Evolutionary conservation across 2,888 invertebrate genomes (phyloP).

Genomic region (Andrena flavipes): DNA sequence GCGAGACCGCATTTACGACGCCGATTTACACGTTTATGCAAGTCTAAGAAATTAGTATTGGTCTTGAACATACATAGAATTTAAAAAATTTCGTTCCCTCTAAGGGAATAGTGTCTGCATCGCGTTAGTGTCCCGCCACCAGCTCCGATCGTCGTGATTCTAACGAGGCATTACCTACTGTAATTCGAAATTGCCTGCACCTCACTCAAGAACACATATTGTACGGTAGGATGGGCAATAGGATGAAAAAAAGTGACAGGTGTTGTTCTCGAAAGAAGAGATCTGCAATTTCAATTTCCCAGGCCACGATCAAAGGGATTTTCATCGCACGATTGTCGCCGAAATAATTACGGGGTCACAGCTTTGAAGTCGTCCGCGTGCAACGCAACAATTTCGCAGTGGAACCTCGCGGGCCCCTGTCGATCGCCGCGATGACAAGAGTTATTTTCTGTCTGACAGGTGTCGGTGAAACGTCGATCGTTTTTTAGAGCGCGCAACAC

Average conservation of each 20-base stretch:
- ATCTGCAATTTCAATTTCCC: background rate
- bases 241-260: background rate
- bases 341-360: constrained; percentile 28
- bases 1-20: constrained; percentile 31
- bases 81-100: too few species aligned
- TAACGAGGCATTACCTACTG: too few species aligned
- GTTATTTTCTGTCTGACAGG: constrained; percentile 72
- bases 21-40: constrained; percentile 18
- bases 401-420: constrained; percentile 33
- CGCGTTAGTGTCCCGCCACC: too few species aligned
- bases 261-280: background rate
- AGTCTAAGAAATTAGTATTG: background rate
- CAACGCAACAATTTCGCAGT: constrained; percentile 45
- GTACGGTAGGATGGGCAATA: background rate
- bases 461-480: constrained; percentile 69
- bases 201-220: background rate
- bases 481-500: constrained; percentile 60
- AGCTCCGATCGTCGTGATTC: too few species aligned
- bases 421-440: constrained; percentile 69
- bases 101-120: too few species aligned
- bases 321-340: background rate
- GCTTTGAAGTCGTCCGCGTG: constrained; percentile 23
- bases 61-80: background rate
- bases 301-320: constrained; percentile 37
- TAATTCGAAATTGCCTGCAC: too few species aligned